Percentiles rank a stretch among this genome's conserved stretches.
These are phyloP conservation scores for Melanophora roralis DNA, from an alignment of 2,888 invertebrate genomes.

Conservation along the genomic window DNA sequence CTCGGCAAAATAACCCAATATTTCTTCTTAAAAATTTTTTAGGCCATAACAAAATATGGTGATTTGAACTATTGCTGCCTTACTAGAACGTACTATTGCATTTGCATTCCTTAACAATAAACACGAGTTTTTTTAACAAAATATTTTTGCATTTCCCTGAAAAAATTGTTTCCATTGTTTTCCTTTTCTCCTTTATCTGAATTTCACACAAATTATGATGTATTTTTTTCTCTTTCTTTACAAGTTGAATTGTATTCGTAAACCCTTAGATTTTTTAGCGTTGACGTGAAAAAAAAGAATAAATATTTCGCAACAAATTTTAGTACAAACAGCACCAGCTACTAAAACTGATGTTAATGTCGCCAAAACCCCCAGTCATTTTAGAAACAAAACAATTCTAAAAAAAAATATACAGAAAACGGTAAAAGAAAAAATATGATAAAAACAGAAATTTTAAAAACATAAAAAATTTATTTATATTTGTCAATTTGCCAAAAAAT, in stretches of 20 bases:
- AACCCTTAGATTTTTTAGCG: background rate
- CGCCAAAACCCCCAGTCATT: background rate
- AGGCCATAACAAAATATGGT: no score
- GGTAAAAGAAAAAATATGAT: conserved; percentile 5
- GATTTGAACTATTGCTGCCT: no score
- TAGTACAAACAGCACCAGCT: background rate
- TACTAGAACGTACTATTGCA: no score
- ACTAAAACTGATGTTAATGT: background rate
- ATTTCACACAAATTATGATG: no score
- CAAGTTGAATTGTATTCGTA: no score
- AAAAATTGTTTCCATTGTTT: no score
- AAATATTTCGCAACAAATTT: conserved; percentile 29
- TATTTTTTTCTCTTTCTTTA: background rate
- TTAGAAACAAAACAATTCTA: background rate
- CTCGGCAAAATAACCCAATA: no score
- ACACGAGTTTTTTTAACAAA: no score
- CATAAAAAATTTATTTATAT: conserved; percentile 16
- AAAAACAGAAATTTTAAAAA: background rate
- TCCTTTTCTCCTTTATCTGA: no score
- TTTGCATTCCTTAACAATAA: no score
- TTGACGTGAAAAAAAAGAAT: conserved; percentile 25
- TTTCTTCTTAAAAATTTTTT: no score
- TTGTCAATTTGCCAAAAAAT: conserved; percentile 47
- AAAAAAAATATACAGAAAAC: background rate
- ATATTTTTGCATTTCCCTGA: no score